A percentile compares a stretch with the other conserved stretches of the same genome.
phyloP scores from a whole-genome alignment of 2,797 vertebrate species.

The Spea hammondii region DNA sequence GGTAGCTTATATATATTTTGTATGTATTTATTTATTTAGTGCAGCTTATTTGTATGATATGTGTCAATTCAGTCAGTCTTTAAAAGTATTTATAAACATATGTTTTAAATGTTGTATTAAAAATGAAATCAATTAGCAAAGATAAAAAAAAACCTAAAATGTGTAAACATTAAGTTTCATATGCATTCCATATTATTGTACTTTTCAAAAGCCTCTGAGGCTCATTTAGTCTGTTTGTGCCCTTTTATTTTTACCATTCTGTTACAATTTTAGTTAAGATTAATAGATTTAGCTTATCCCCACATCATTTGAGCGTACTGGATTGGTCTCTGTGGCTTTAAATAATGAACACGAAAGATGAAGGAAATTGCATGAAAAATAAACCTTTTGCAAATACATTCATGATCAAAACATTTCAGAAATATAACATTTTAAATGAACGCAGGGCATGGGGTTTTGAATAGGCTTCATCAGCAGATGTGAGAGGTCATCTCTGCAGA shows the following conservation, averaged over 20 bases:
- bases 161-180: neutral
- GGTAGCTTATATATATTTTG: slow-evolving; percentile 26
- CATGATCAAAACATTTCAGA: slow-evolving; percentile 79
- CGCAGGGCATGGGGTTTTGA: slow-evolving; percentile 86
- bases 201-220: no score
- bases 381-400: slow-evolving; percentile 78
- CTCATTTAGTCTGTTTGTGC: no score
- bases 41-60: no score
- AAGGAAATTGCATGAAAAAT: slow-evolving; percentile 38
- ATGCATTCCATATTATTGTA: neutral
- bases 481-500: slow-evolving; percentile 88
- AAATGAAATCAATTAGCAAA: no score
- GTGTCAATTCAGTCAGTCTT: no score
- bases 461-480: slow-evolving; percentile 97
- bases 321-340: slow-evolving; percentile 36
- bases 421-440: slow-evolving; percentile 74
- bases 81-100: no score
- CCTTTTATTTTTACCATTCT: no score
- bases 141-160: no score
- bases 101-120: no score
- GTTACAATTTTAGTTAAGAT: no score
- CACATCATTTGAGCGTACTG: neutral
- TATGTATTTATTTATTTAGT: no score
- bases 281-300: no score
- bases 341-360: slow-evolving; percentile 62